phyloP scores from a whole-genome alignment of 2,797 vertebrate species.

The Poecile montanus region DNA sequence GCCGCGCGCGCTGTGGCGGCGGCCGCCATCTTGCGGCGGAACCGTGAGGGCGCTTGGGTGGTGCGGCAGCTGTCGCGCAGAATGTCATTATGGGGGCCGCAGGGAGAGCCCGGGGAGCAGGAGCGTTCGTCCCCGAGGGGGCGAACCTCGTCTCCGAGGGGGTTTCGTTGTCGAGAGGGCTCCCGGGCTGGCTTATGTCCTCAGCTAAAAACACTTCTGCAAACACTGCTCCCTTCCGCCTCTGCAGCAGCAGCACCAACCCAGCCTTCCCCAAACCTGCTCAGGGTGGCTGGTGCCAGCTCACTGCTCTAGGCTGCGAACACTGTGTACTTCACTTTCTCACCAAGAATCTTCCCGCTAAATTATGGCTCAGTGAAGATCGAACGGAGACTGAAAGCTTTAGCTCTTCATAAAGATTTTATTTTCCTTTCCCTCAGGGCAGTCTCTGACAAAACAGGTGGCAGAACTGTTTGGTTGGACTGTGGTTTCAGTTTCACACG shows the following conservation, averaged over 20 bases:
- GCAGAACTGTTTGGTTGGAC: accelerated
- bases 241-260: background rate
- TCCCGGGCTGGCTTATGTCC: background rate
- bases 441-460: background rate
- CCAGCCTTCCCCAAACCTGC: background rate
- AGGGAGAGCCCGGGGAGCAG: too few species aligned
- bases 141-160: too few species aligned
- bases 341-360: background rate
- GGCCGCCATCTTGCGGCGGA: background rate
- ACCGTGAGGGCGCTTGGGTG: accelerated
- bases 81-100: background rate
- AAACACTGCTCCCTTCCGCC: accelerated
- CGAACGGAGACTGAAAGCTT: background rate
- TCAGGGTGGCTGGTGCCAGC: background rate
- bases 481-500: accelerated
- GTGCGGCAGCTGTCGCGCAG: accelerated
- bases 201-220: background rate
- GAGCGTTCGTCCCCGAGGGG: accelerated
- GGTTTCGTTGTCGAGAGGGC: too few species aligned
- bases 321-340: background rate
- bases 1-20: accelerated
- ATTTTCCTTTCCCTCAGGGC: background rate
- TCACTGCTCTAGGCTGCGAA: background rate
- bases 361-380: background rate
- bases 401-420: background rate